Base-by-base conservation (phyloP, 2,797 vertebrate species). In the Macropodus opercularis region DNA sequence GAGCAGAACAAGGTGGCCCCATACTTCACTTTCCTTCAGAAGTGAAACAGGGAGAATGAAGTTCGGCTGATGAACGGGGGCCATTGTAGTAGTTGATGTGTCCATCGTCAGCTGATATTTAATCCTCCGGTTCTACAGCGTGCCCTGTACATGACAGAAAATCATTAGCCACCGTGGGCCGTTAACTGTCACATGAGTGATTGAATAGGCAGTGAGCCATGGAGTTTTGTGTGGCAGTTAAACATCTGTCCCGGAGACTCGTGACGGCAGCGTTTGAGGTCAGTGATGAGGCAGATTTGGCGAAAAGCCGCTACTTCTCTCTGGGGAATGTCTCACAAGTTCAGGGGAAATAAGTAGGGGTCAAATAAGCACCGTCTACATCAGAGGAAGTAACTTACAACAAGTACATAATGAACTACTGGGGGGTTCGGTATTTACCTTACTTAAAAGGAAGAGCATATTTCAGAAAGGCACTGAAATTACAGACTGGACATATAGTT, bases 151-250 rank as follows among this genome's bases (percentile, higher is more conserved):
- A 92, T 91, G 92, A 93, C 92, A 89, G 89, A 86, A 92, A 92
- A 93, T 93, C 92, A 92, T 94, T 94, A 92, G 85, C 84, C 89
- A 86, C 85, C 55, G 77, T 53, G 81, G 91, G 86, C 90, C 70
- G 90, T 90, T 94, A 91, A 92, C 91, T 90, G 90, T 92, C 91
- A 92, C 85, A 91, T 88, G 88, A 93, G 88, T 91, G 91, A 93
- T 90, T 91, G 91, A 92, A 84, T 87, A 85, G 85, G 86, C 91
- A 90, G 85, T 61, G 86, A 90, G 87, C 84, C 90, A 31, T 87
- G 83, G 81, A 78, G 74, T 85, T 91, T 90, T 88, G 90, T 85
- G 62, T 82, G 88, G 85, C 89, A 87, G 85, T 89, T 88, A 89
- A 89, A 89, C 74, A 76, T 89, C 84, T 71, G 81, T 87, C 86